These are phyloP conservation scores for Agrochola circellaris DNA, from an alignment of 2,888 invertebrate genomes.

Conservation along the genomic window DNA sequence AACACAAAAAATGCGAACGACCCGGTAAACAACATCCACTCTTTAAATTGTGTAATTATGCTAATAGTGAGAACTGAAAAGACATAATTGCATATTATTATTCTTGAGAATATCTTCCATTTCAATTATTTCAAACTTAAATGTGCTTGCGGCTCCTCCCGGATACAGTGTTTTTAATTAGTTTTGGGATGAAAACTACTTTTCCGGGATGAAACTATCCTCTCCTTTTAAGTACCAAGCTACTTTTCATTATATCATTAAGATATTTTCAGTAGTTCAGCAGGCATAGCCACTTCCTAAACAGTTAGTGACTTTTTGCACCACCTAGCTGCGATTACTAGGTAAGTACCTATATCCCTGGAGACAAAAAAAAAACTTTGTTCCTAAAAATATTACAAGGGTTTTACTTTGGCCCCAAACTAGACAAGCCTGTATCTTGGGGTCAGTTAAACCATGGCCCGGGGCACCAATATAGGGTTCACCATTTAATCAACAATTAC, in stretches of 20 bases:
- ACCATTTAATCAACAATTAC: no score
- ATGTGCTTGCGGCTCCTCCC: neutral
- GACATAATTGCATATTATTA: neutral
- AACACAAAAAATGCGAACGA: conserved; percentile 43
- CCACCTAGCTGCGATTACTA: neutral
- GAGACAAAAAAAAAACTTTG: no score
- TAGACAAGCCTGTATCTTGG: no score
- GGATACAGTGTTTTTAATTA: neutral
- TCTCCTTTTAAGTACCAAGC: neutral
- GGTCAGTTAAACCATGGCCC: no score
- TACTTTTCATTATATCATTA: neutral
- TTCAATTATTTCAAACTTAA: neutral
- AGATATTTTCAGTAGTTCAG: neutral
- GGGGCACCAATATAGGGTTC: no score
- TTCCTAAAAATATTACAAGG: no score
- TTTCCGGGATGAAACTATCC: neutral
- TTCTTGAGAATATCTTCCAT: conserved; percentile 1
- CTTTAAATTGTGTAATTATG: conserved; percentile 36
- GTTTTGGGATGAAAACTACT: neutral
- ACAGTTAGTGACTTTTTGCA: neutral
- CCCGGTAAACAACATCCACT: conserved; percentile 21
- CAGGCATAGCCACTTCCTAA: neutral
- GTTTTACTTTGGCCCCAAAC: no score
- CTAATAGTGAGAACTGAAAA: conserved; percentile 38
- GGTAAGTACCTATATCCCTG: neutral